Evolutionary conservation across 2,888 invertebrate species (phyloP).

Genomic region (Drosophila hamatofila): DNA sequence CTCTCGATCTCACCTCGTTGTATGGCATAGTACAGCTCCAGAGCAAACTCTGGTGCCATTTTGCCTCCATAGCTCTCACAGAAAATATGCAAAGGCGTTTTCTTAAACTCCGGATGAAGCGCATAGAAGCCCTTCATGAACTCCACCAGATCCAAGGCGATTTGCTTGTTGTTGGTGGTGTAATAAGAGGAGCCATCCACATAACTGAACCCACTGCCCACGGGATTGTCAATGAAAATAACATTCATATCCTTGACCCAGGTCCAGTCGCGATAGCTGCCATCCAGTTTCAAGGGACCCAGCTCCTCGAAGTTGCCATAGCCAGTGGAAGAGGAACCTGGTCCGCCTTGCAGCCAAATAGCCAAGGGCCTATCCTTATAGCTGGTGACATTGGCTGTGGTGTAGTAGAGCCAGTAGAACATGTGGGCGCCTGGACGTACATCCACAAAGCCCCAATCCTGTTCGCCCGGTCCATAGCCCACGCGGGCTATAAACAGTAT

Average conservation of each 20-base stretch:
- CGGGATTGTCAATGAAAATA: slow-evolving; percentile 95
- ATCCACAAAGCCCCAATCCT: slow-evolving; percentile 91
- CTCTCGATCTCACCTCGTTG: slow-evolving; percentile 87
- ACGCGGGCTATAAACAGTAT: slow-evolving; percentile 58
- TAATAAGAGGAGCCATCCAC: slow-evolving; percentile 87
- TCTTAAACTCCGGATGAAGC: slow-evolving; percentile 89
- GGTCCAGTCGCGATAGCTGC: slow-evolving; percentile 89
- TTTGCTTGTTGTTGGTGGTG: slow-evolving; percentile 87
- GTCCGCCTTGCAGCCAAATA: slow-evolving; percentile 96
- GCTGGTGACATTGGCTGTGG: slow-evolving; percentile 87
- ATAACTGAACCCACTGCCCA: slow-evolving; percentile 95
- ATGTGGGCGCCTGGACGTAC: slow-evolving; percentile 91
- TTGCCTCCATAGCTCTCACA: slow-evolving; percentile 97
- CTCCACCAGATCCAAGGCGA: slow-evolving; percentile 91
- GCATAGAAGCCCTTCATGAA: slow-evolving; percentile 90
- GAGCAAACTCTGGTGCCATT: slow-evolving; percentile 94
- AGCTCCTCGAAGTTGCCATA: slow-evolving; percentile 95
- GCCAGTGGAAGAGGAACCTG: slow-evolving; percentile 92
- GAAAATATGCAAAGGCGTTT: slow-evolving; percentile 92
- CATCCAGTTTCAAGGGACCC: slow-evolving; percentile 90
- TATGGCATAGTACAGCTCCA: slow-evolving; percentile 87
- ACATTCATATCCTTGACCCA: slow-evolving; percentile 94
- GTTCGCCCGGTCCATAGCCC: slow-evolving; percentile 88
- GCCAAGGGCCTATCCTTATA: slow-evolving; percentile 90
- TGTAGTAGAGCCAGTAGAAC: slow-evolving; percentile 95